Conservation (phyloP, 35 echinoderm and acorn worm genomes). For the Apostichopus californicus region DNA sequence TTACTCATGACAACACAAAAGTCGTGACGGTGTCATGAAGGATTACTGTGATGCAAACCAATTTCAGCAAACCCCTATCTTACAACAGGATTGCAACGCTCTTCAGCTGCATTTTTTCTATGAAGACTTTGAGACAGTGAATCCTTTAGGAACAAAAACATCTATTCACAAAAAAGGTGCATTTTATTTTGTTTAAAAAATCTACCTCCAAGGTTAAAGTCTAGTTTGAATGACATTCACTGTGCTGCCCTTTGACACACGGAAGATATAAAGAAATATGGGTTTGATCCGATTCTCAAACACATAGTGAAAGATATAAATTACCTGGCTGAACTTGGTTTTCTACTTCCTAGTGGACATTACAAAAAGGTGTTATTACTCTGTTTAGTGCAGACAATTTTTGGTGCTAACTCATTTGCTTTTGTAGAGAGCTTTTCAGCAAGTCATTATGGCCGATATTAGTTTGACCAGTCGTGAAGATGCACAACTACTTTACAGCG, state of each 20-base stretch:
- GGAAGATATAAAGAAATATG: no score
- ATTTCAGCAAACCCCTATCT: slow-evolving; percentile 36
- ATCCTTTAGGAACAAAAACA: slow-evolving; percentile 40
- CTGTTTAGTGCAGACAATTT: slow-evolving; percentile 68
- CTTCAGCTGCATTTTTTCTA: slow-evolving; percentile 21
- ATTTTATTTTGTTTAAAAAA: slow-evolving; percentile 57
- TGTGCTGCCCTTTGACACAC: slow-evolving; percentile 39
- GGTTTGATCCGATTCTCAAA: slow-evolving; percentile 8
- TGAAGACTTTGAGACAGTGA: slow-evolving; percentile 50
- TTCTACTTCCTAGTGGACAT: slow-evolving; percentile 39
- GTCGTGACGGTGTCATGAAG: slow-evolving; percentile 43
- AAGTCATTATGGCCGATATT: neutral
- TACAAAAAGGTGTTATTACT: slow-evolving; percentile 57
- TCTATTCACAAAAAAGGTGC: slow-evolving; percentile 45
- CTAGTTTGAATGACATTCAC: neutral
- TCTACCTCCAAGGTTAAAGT: slow-evolving; percentile 58
- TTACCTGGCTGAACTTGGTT: slow-evolving; percentile 37
- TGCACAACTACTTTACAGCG: neutral
- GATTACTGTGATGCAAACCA: slow-evolving; percentile 57
- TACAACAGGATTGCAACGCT: slow-evolving; percentile 49
- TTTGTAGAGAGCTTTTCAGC: slow-evolving; percentile 21
- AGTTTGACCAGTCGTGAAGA: neutral
- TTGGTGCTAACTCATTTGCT: neutral
- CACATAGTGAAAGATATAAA: slow-evolving; percentile 57
- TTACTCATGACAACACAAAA: slow-evolving; percentile 11